Percentiles rank a stretch among this genome's conserved stretches.
Evolutionary conservation across 2,888 invertebrate species (phyloP).

Genomic region (Ditylenchus weischeri): DNA sequence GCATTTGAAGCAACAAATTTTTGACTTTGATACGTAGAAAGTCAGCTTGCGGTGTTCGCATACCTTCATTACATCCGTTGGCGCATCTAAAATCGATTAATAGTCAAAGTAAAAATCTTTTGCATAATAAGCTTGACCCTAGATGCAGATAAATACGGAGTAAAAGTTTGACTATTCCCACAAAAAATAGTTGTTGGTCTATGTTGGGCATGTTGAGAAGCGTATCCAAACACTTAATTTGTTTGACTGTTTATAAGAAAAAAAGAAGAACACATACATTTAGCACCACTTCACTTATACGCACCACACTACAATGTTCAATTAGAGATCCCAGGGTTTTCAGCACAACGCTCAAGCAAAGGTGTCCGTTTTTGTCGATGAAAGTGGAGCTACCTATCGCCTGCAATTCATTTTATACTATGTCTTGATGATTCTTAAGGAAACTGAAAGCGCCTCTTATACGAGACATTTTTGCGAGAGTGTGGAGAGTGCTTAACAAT

Average conservation of each 20-base stretch:
- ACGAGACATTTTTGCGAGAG: too few relatives aligned
- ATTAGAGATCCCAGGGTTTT: constrained; percentile 65
- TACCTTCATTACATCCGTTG: constrained; percentile 82
- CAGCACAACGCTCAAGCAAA: constrained; percentile 79
- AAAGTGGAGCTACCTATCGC: constrained; percentile 70
- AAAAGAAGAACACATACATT: constrained; percentile 72
- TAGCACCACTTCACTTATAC: constrained; percentile 86
- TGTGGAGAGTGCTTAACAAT: too few relatives aligned
- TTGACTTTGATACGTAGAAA: constrained; percentile 69
- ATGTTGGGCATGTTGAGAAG: constrained; percentile 77
- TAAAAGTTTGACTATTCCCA: constrained; percentile 44
- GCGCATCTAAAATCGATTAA: constrained; percentile 69
- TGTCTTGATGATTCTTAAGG: constrained; percentile 18
- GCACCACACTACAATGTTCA: constrained; percentile 76
- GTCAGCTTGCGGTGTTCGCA: constrained; percentile 80
- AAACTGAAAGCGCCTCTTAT: too few relatives aligned
- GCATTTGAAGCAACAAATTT: constrained; percentile 41
- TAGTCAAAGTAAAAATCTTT: too few relatives aligned
- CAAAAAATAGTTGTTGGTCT: constrained; percentile 33
- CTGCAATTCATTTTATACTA: constrained; percentile 20
- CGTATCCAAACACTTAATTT: constrained; percentile 63
- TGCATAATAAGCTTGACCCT: constrained; percentile 59
- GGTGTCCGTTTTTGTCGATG: constrained; percentile 88
- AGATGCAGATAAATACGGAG: constrained; percentile 78
- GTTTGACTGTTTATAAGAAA: too few relatives aligned